phyloP scores from a whole-genome alignment of 2,113 vertebrate genomes.

The Mesoclemmys tuberculata region DNA sequence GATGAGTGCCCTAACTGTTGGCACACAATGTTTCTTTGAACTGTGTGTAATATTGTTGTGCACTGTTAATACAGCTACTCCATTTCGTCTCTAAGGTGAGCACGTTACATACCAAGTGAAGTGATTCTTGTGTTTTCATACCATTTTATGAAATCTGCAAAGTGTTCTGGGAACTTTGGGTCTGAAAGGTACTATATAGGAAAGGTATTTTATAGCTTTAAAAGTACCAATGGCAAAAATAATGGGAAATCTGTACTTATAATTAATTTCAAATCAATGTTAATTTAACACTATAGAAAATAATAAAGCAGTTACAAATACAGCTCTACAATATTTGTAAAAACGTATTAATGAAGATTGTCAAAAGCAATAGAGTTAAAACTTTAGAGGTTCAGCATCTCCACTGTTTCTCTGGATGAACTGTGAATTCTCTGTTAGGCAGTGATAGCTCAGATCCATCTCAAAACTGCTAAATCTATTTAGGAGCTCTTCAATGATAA shows the following conservation, averaged over 20 bases:
- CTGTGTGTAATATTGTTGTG: not conserved
- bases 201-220: not conserved
- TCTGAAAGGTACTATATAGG: not conserved
- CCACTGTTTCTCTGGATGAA: not conserved
- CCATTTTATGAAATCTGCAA: not conserved
- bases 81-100: not conserved
- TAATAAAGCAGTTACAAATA: not conserved
- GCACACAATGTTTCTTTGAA: not conserved
- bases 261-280: not conserved
- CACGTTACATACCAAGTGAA: not conserved
- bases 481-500: conserved; percentile 24
- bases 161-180: not conserved
- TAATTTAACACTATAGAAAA: not conserved
- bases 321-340: not conserved
- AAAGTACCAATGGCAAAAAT: not conserved
- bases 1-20: not conserved
- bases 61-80: not conserved
- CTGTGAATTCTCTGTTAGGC: not conserved
- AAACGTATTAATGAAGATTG: not conserved
- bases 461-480: conserved; percentile 31
- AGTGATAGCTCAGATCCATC: not conserved
- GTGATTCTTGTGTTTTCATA: not conserved
- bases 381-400: not conserved
- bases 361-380: conserved; percentile 6
- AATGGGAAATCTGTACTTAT: not conserved